Conservation (phyloP, 2,888 invertebrate genomes). For the Operophtera brumata region DNA sequence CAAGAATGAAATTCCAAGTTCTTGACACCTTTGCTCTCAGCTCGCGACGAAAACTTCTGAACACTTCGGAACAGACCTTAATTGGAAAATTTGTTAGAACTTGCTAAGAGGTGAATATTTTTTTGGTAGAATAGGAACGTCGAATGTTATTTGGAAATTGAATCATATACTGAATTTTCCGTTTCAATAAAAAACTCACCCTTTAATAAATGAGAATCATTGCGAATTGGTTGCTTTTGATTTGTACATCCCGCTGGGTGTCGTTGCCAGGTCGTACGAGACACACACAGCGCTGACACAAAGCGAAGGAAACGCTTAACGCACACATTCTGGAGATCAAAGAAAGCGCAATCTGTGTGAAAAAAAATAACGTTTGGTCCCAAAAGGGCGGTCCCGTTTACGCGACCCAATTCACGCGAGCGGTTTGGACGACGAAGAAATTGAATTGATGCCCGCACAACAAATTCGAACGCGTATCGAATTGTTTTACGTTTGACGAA, state of each 20-base stretch:
- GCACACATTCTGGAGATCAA: slow-evolving; percentile 78
- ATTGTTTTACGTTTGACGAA: slow-evolving; percentile 81
- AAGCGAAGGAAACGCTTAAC: slow-evolving; percentile 78
- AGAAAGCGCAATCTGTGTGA: slow-evolving; percentile 79
- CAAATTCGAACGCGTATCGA: slow-evolving; percentile 80
- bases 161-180: background rate
- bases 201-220: slow-evolving; percentile 48
- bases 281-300: slow-evolving; percentile 68
- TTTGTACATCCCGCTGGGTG: slow-evolving; percentile 73
- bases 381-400: slow-evolving; percentile 80
- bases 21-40: slow-evolving; percentile 52
- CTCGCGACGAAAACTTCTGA: slow-evolving; percentile 40
- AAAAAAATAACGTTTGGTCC: slow-evolving; percentile 79
- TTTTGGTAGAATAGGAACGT: background rate
- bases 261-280: slow-evolving; percentile 61
- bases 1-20: slow-evolving; percentile 57
- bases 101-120: slow-evolving; percentile 12
- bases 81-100: slow-evolving; percentile 24
- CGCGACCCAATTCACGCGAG: slow-evolving; percentile 80
- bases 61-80: slow-evolving; percentile 29
- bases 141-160: background rate
- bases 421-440: slow-evolving; percentile 75
- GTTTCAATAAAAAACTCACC: slow-evolving; percentile 10
- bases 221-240: slow-evolving; percentile 62
- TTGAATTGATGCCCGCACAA: slow-evolving; percentile 78